These are phyloP conservation scores for Meloidogyne hapla DNA, from an alignment of 1,140 invertebrate genomes.

Conservation along the genomic window DNA sequence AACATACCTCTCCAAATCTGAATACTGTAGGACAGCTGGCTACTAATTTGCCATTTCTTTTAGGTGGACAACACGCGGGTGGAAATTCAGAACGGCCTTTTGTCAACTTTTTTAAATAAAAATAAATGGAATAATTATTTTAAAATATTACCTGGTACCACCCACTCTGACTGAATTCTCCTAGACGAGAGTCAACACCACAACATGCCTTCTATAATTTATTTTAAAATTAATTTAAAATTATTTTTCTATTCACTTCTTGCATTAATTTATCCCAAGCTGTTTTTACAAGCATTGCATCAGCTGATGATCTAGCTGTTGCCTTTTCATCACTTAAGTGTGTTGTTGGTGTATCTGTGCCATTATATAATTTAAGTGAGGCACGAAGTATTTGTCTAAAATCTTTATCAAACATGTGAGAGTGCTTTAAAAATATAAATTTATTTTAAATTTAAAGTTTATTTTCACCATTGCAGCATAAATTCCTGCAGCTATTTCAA, in stretches of 20 bases:
- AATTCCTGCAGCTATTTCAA: constrained; percentile 61
- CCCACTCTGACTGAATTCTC: constrained; percentile 59
- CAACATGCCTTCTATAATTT: constrained; percentile 58
- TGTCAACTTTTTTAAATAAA: neutral
- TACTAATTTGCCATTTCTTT: constrained; percentile 52
- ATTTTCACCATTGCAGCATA: constrained; percentile 61
- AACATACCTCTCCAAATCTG: constrained; percentile 58
- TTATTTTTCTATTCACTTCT: constrained; percentile 41
- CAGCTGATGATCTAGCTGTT: constrained; percentile 25
- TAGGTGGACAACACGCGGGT: constrained; percentile 61
- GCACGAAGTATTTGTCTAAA: constrained; percentile 53
- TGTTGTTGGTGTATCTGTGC: constrained; percentile 46
- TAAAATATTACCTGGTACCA: constrained; percentile 48
- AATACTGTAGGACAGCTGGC: constrained; percentile 53
- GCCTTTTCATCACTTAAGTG: neutral
- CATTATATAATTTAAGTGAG: constrained; percentile 52
- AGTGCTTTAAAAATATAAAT: constrained; percentile 22
- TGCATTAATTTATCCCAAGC: constrained; percentile 64
- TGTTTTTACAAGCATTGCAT: constrained; percentile 54
- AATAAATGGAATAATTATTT: neutral
- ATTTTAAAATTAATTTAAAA: neutral
- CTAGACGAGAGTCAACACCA: constrained; percentile 59
- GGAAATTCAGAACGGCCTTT: constrained; percentile 48
- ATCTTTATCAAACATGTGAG: constrained; percentile 54
- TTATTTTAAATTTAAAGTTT: constrained; percentile 36